Base-by-base conservation (phyloP, 2,888 invertebrate genomes). In the Ethmia dodecea region DNA sequence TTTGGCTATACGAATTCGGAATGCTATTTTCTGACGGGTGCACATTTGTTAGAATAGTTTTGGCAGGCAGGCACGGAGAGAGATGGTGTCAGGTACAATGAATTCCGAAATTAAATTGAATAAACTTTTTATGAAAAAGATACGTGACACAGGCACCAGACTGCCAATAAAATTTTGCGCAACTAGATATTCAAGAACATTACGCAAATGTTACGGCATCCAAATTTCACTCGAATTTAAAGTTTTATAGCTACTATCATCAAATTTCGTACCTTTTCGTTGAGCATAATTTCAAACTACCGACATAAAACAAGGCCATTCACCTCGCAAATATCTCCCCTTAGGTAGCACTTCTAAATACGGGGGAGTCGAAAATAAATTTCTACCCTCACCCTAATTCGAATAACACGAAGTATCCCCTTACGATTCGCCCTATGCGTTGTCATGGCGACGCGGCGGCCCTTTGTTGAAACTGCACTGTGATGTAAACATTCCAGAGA, bases 281-380 rank as follows among this genome's bases (percentile, higher is more conserved):
- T 32, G 34, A 43, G 36, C 38, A 40, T 50, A 49, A 52, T 51
- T 52, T 33, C 43, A 35, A 45, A 46, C 36, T 31, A 37, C 33
- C 36, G 33, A 31, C 43, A 28, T 33, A 28, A 37, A 54, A 66
- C 58, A 61, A 59, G 83, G 78, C 71, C 78, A 55, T 86, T 84
- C 79, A 84, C 83, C 84, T 81, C 70, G 64, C 71, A 66, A 73
- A 75, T 69, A 66, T 70, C 65, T 70, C 76, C 75, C 80, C 79
- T 74, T 70, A 63, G 73, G 69, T 52, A 53, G 42, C 51, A 42
- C 57, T 55, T 45, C 72, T 71, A 65, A 73, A 59, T 69, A 66
- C 54, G 64, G 63, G 76, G 75, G 75, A 65, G 73, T 64, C 68
- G 59, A 59, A 75, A 80, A 80, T 79, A 80, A 66, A 72, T 72